These are phyloP conservation scores for Tenebrio molitor DNA, from an alignment of 1,140 invertebrate species.

Conservation along the genomic window DNA sequence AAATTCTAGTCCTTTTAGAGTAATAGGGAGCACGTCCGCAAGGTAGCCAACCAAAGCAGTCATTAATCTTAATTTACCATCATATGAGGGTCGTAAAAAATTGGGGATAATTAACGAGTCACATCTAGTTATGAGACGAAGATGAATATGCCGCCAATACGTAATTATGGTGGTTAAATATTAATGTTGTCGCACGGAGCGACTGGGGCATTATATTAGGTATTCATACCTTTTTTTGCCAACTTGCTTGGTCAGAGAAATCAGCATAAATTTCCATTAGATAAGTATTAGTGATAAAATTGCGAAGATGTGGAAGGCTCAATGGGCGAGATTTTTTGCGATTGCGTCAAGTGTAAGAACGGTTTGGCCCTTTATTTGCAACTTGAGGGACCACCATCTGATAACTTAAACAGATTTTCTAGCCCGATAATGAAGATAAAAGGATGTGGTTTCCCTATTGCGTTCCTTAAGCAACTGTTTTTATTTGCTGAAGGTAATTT, in stretches of 20 bases:
- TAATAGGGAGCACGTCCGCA: slow-evolving; percentile 27
- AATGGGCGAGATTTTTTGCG: slow-evolving; percentile 18
- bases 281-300: slow-evolving; percentile 31
- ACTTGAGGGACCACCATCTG: background rate
- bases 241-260: background rate
- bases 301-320: slow-evolving; percentile 25
- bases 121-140: slow-evolving; percentile 38
- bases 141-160: slow-evolving; percentile 35
- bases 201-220: background rate
- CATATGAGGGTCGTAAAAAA: slow-evolving; percentile 43
- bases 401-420: slow-evolving; percentile 19
- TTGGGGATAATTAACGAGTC: slow-evolving; percentile 41
- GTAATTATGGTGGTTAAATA: slow-evolving; percentile 16
- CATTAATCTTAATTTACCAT: slow-evolving; percentile 47
- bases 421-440: background rate
- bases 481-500: background rate
- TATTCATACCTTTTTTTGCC: slow-evolving; percentile 15
- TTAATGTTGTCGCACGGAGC: background rate
- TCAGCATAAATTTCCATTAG: slow-evolving; percentile 30
- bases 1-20: slow-evolving; percentile 24
- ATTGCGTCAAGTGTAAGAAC: background rate
- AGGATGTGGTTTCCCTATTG: background rate
- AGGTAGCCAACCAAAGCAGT: slow-evolving; percentile 39
- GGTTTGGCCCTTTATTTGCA: background rate
- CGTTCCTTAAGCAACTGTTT: background rate